Conservation (phyloP, 2,888 invertebrate genomes). For the Lissonota sp. region DNA sequence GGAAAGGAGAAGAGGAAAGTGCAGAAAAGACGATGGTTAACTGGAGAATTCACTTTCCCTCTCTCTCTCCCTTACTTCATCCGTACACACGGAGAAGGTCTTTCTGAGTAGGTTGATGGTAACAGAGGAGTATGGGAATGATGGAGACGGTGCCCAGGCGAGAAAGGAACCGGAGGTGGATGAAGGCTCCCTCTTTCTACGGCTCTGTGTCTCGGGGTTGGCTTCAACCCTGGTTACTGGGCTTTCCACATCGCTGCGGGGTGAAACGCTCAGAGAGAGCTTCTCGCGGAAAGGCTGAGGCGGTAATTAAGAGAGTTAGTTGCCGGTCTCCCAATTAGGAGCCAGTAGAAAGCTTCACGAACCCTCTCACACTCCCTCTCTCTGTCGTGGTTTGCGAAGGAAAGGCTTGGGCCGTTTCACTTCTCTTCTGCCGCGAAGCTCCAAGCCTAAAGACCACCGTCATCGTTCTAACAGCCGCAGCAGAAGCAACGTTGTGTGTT, state of each 20-base stretch:
- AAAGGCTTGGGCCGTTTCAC: conserved; percentile 48
- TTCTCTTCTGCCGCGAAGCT: conserved; percentile 75
- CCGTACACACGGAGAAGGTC: conserved; percentile 21
- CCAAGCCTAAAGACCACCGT: conserved; percentile 72
- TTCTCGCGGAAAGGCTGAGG: conserved; percentile 74
- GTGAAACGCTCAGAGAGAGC: conserved; percentile 61
- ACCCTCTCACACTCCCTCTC: conserved; percentile 67
- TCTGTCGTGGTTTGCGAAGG: conserved; percentile 21
- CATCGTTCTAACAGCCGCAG: conserved; percentile 13
- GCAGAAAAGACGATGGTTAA: conserved; percentile 43
- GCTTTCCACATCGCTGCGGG: conserved; percentile 22
- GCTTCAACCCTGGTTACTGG: neutral
- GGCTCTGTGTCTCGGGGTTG: neutral
- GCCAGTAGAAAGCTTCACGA: conserved; percentile 75
- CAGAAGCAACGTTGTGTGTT: conserved; percentile 31
- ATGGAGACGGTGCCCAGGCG: conserved; percentile 38
- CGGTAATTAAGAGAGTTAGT: conserved; percentile 86
- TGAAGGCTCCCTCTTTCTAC: conserved; percentile 21
- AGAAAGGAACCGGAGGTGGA: conserved; percentile 55
- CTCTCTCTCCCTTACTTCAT: too few relatives aligned
- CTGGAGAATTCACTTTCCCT: conserved; percentile 38
- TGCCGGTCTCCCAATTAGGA: conserved; percentile 83
- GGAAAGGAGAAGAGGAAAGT: conserved; percentile 45
- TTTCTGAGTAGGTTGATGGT: conserved; percentile 51
- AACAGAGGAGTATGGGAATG: conserved; percentile 41